Evolutionary conservation across 2,797 vertebrate genomes (phyloP), one percentile per base, ranked within the genome.

Genomic region (Lithobates pipiens): DNA sequence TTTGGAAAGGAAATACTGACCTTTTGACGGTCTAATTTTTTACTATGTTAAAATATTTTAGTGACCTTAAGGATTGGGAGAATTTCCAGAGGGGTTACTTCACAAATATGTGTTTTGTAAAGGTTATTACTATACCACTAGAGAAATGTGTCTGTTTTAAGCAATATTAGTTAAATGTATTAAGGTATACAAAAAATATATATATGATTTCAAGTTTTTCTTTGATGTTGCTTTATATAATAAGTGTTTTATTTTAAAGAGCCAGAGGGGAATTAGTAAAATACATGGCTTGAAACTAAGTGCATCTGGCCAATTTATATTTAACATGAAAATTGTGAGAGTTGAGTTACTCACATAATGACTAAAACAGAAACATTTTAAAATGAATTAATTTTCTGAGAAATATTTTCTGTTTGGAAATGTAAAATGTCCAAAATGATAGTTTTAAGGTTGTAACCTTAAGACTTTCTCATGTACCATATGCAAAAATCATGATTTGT

Each of bases 311-410:
- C 13, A 79, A 73, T 78, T 57, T 74, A 50, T 74, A 27, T 80
- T 75, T 85, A 69, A 80, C 69, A 32, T 85, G 42, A 39, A 85
- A 85, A 76, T 71, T 70, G 61, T 77, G 75, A 80, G 76, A 25
- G 77, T 36, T 80, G 42, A 80, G 67, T 84, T 84, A 63, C 32
- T 79, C 29, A 32, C 65, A 74, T 74, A 80, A 74, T 74, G 39
- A 85, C 68, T 80, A 75, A 85, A 85, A 80, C 76, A 85, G 76
- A 46, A 85, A 63, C 15, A 74, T 79, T 85, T 70, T 54, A 67
- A 72, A 46, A 74, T 68, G 61, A 79, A 74, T 68, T 36, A 74
- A 67, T 73, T 71, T 71, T 36, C 42, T 70, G 11, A 67, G 54
- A 84, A 77, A 84, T 34, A 77, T 72, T 77, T 63, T 32, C 21